Conservation (phyloP, 2,888 invertebrate genomes). For the Aphodius granarius region DNA sequence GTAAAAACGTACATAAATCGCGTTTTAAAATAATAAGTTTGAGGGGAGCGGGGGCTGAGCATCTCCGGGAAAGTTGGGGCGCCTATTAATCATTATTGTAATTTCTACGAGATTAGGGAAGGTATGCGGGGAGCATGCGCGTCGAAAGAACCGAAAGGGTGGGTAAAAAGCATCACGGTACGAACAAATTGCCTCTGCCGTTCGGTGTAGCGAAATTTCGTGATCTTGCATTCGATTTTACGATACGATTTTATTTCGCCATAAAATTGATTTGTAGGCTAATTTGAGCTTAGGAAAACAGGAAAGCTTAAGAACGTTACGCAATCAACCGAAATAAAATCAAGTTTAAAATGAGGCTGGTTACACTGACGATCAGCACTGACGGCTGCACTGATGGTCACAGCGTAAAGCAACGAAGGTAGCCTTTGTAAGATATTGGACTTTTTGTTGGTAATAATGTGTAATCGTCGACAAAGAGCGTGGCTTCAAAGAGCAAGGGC, state of each 20-base stretch:
- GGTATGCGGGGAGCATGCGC: background rate
- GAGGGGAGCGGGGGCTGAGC: background rate
- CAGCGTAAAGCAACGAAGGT: too few relatives aligned
- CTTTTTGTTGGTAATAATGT: background rate
- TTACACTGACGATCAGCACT: too few relatives aligned
- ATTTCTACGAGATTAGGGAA: constrained; percentile 5
- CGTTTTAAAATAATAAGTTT: background rate
- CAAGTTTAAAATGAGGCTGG: too few relatives aligned
- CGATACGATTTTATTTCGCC: constrained; percentile 35
- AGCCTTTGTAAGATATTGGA: background rate
- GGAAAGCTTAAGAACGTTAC: too few relatives aligned
- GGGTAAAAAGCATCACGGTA: constrained; percentile 33
- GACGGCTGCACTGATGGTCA: too few relatives aligned
- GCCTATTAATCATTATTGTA: constrained; percentile 18
- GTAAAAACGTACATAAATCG: background rate
- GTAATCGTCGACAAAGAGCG: background rate
- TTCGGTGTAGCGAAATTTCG: constrained; percentile 31
- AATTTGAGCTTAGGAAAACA: constrained; percentile 25
- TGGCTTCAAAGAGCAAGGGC: background rate
- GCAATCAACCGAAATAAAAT: too few relatives aligned
- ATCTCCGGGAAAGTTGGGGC: background rate
- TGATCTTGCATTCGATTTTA: constrained; percentile 35
- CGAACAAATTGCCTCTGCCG: constrained; percentile 34
- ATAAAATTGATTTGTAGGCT: constrained; percentile 35
- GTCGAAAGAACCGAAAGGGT: background rate